Evolutionary conservation across 2,113 vertebrate genomes (phyloP).

Genomic region (Mohoua ochrocephala): DNA sequence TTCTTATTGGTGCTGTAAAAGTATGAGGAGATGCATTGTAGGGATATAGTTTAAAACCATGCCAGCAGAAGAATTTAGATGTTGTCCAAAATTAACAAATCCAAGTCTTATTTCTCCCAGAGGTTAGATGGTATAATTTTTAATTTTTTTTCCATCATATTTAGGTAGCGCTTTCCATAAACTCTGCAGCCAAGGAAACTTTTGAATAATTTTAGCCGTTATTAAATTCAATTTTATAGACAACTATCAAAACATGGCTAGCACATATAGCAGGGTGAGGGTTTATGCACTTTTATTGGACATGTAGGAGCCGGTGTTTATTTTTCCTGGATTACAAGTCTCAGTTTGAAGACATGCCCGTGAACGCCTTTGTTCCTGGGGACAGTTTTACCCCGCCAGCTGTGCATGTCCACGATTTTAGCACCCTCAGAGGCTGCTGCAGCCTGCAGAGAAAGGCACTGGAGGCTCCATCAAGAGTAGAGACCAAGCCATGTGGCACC

Average conservation of each 20-base stretch:
- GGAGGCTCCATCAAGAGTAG: background rate
- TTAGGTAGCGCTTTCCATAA: background rate
- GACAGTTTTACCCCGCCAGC: background rate
- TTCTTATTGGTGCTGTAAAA: background rate
- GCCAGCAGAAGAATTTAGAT: background rate
- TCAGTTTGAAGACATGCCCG: accelerated
- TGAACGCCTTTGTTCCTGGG: background rate
- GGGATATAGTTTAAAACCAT: background rate
- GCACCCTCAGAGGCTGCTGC: background rate
- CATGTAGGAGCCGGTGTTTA: background rate
- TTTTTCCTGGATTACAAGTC: slow-evolving; percentile 12
- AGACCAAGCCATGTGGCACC: background rate
- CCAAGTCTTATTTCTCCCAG: slow-evolving; percentile 20
- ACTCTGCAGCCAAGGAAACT: background rate
- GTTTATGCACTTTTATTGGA: background rate
- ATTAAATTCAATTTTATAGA: background rate
- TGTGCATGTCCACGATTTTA: background rate
- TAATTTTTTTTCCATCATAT: background rate
- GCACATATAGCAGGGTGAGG: background rate
- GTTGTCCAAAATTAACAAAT: slow-evolving; percentile 44
- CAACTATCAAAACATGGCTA: background rate
- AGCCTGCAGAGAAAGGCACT: background rate
- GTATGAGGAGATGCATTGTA: background rate
- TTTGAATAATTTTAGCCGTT: background rate
- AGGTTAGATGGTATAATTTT: background rate